These are phyloP conservation scores for silkworm (Bombyx mori) DNA, from an alignment of 1,140 invertebrate species.

Conservation along the genomic window ASM3026992v2 NC_085121.1:8273001-8273500, in stretches of 20 bases:
- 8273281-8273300: slow-evolving; percentile 52
- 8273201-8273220: slow-evolving; percentile 62
- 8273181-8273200: not conserved
- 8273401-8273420: slow-evolving; percentile 58
- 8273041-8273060: no score
- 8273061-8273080: no score
- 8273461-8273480: slow-evolving; percentile 51
- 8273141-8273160: no score
- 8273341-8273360: slow-evolving; percentile 39
- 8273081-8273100: no score
- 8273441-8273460: slow-evolving; percentile 52
- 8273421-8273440: slow-evolving; percentile 56
- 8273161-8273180: no score
- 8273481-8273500: slow-evolving; percentile 54
- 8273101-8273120: no score
- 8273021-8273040: no score
- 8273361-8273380: no score
- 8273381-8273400: slow-evolving; percentile 48
- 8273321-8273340: slow-evolving; percentile 23
- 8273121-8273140: no score
- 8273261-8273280: slow-evolving; percentile 65
- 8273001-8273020: no score
- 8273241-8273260: slow-evolving; percentile 62
- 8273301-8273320: slow-evolving; percentile 55
- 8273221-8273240: slow-evolving; percentile 65